A percentile compares a stretch with the other conserved stretches of the same genome.
Conservation (phyloP, 2,888 invertebrate genomes). For the Acrobasis consociella region DNA sequence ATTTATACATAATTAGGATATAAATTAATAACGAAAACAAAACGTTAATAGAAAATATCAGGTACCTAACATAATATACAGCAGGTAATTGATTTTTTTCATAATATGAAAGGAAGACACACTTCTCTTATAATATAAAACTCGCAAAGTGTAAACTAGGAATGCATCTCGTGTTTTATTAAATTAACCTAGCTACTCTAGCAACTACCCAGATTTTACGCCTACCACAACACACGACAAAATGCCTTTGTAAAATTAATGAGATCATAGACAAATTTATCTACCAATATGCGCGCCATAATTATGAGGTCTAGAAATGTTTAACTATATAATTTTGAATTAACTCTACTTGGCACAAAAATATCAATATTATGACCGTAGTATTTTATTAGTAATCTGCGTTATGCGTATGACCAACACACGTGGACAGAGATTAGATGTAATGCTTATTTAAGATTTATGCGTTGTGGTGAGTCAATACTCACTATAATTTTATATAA, state of each 20-base stretch:
- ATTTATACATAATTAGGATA: too few species aligned
- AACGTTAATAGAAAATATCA: too few species aligned
- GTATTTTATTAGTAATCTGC: too few species aligned
- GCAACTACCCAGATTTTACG: conserved; percentile 20
- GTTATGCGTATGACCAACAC: too few species aligned
- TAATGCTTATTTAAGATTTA: too few species aligned
- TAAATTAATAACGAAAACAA: too few species aligned
- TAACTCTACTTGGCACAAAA: conserved; percentile 23
- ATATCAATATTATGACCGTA: background rate
- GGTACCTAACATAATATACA: too few species aligned
- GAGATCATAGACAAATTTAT: conserved; percentile 33
- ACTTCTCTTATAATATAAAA: too few species aligned
- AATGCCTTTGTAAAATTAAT: conserved; percentile 27
- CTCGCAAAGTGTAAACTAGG: background rate
- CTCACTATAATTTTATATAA: background rate
- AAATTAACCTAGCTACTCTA: conserved; percentile 11
- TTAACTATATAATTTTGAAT: background rate
- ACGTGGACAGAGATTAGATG: too few species aligned
- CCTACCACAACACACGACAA: conserved; percentile 32
- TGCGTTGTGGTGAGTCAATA: too few species aligned
- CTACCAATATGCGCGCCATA: conserved; percentile 2
- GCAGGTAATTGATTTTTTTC: too few species aligned
- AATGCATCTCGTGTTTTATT: background rate
- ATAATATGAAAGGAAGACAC: conserved; percentile 4
- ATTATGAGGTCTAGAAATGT: conserved; percentile 6